These are phyloP conservation scores for Drosophila birchii DNA, from an alignment of 2,888 invertebrate genomes.

Conservation along the genomic window DNA sequence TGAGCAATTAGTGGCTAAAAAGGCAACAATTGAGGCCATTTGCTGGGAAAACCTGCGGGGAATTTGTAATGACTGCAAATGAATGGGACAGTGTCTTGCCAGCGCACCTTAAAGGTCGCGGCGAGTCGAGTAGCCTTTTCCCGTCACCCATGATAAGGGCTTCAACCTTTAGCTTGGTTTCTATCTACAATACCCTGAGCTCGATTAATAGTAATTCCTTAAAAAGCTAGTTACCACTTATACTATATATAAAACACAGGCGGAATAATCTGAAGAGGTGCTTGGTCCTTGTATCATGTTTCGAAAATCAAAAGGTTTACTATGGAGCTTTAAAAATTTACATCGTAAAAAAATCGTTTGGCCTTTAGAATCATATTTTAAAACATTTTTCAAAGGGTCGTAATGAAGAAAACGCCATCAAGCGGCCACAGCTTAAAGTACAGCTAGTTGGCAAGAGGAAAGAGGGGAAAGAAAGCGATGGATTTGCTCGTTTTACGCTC, in stretches of 20 bases:
- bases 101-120: constrained; percentile 20
- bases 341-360: no score
- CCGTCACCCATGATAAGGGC: background rate
- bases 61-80: constrained; percentile 48
- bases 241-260: background rate
- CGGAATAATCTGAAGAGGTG: background rate
- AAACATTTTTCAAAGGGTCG: no score
- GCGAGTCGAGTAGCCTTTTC: constrained; percentile 2
- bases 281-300: background rate
- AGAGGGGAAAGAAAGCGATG: no score
- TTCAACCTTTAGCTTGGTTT: background rate
- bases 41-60: constrained; percentile 48
- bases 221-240: background rate
- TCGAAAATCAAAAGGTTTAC: no score
- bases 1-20: constrained; percentile 54
- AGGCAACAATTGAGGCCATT: constrained; percentile 52
- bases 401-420: no score
- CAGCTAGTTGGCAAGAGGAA: no score
- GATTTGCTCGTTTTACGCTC: no score
- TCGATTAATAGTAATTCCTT: background rate
- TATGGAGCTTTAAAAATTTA: no score
- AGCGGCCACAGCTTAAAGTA: no score
- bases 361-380: no score
- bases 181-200: background rate
- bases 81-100: constrained; percentile 29